Conservation (phyloP, 2,888 invertebrate species). For the Polylopha cassiicola region DNA sequence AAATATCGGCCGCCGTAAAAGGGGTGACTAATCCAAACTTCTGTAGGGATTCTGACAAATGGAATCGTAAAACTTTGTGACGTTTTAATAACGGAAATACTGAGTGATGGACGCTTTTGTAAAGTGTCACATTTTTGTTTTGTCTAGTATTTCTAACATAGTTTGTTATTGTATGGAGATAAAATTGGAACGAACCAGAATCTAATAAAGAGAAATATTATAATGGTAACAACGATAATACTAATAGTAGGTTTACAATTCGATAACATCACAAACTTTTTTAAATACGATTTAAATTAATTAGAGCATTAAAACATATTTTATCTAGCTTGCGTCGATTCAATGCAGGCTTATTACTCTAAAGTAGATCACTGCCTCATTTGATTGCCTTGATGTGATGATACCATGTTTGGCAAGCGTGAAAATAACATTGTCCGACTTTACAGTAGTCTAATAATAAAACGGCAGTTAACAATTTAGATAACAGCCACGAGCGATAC, state of each 20-base stretch:
- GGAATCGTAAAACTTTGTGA: slow-evolving; percentile 40
- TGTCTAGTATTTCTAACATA: slow-evolving; percentile 26
- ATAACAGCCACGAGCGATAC: slow-evolving; percentile 6
- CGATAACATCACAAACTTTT: too few relatives aligned
- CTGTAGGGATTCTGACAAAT: slow-evolving; percentile 49
- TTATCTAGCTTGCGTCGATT: too few relatives aligned
- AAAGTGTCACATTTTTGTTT: slow-evolving; percentile 30
- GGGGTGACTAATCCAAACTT: slow-evolving; percentile 47
- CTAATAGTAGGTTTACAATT: too few relatives aligned
- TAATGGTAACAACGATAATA: too few relatives aligned
- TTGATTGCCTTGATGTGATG: slow-evolving; percentile 34
- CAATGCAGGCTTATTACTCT: slow-evolving; percentile 29
- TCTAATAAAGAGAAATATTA: too few relatives aligned
- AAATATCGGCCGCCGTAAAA: slow-evolving; percentile 36
- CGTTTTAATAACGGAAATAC: slow-evolving; percentile 40
- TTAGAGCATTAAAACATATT: too few relatives aligned
- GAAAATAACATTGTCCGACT: slow-evolving; percentile 38
- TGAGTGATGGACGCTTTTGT: slow-evolving; percentile 24
- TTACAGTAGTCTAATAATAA: slow-evolving; percentile 15
- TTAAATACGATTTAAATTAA: too few relatives aligned
- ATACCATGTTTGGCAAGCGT: slow-evolving; percentile 37
- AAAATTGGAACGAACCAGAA: too few relatives aligned
- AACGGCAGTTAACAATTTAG: slow-evolving; percentile 13
- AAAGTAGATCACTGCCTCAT: slow-evolving; percentile 36
- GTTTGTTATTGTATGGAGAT: slow-evolving; percentile 1